Base-by-base conservation (phyloP, 1,140 invertebrate genomes). In the Pogonomyrmex californicus region DNA sequence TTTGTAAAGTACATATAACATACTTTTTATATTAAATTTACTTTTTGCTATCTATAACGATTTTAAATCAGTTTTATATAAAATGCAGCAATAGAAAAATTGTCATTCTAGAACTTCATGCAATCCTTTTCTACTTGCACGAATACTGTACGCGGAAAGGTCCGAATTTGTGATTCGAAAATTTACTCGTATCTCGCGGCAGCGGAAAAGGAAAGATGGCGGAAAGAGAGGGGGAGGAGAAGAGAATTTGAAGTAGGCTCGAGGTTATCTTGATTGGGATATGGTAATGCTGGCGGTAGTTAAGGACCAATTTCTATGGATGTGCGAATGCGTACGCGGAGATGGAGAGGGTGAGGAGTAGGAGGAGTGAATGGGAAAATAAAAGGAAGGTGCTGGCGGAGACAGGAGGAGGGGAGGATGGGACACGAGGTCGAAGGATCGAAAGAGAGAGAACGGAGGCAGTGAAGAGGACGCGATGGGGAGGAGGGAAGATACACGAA, bases 301-400 rank as follows among this genome's bases (percentile, higher is more conserved):
- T 90, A 87, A 88, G 75, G 87, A 79, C 60, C 89, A 91, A 91
- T 91, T 91, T 91, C 89, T 90, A 90, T 89, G 86, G 87, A 89
- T 86, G 89, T 87, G 90, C 71, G 87, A 91, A 88, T 85, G 87
- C 85, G 62, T 83, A 54, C 54, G 47, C 17, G 79, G 47, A 73
- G 76, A 60, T 58, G n/a, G 63, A 71, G 68, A 47, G 78, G 87
- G 86, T 56, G 71, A 36, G 47, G 3, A 14, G 65, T 23, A 65
- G 63, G 38, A 85, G 70, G 12, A 30, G 62, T 10, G 54, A 79
- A 49, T 36, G 44, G 38, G 75, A 41, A 58, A 76, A 87, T 62
- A 56, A 54, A 17, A 75, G 86, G 38, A 88, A n/a, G 54, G 36
- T 10, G 51, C 17, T 17, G 5, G 56, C 33, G n/a, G 58, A 23